Percentiles rank a stretch among this genome's conserved stretches.
Evolutionary conservation across 2,113 vertebrate genomes (phyloP).

Genomic region (Anarhynchus alexandrinus): DNA sequence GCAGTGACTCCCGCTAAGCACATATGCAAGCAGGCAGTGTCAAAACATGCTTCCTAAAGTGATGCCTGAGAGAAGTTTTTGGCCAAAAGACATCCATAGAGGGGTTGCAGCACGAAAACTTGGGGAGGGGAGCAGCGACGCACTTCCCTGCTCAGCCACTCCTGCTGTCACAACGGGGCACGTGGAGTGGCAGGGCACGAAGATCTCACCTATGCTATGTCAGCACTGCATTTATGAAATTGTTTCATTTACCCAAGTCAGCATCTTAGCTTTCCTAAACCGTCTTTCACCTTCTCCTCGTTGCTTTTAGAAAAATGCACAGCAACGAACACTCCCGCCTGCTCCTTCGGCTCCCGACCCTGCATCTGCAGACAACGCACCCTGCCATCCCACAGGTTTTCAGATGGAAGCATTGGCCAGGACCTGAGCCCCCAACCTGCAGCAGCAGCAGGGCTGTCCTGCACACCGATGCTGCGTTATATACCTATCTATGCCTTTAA

Average conservation of each 20-base stretch:
- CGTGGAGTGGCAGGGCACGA: neutral
- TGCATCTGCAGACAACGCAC: neutral
- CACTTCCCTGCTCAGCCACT: neutral
- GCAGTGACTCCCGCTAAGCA: neutral
- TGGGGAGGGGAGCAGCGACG: fast-evolving
- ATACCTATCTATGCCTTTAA: too few species aligned
- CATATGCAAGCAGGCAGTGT: neutral
- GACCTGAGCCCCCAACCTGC: fast-evolving
- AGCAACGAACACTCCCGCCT: neutral
- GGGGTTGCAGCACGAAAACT: neutral
- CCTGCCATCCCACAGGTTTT: neutral
- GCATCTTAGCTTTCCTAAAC: neutral
- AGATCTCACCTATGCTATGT: neutral
- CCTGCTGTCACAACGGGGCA: neutral
- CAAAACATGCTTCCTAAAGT: conserved; percentile 8
- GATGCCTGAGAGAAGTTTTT: neutral
- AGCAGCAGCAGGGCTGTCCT: neutral
- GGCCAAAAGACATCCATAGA: neutral
- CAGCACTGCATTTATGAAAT: neutral
- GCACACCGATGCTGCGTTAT: too few species aligned
- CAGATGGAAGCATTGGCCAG: neutral
- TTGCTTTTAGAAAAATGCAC: neutral
- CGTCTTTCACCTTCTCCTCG: neutral
- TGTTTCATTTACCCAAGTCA: neutral
- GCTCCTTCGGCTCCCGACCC: neutral